These are phyloP conservation scores for Acrossocheilus wenchowensis DNA, from an alignment of 2,797 vertebrate genomes.

Conservation along the genomic window DNA sequence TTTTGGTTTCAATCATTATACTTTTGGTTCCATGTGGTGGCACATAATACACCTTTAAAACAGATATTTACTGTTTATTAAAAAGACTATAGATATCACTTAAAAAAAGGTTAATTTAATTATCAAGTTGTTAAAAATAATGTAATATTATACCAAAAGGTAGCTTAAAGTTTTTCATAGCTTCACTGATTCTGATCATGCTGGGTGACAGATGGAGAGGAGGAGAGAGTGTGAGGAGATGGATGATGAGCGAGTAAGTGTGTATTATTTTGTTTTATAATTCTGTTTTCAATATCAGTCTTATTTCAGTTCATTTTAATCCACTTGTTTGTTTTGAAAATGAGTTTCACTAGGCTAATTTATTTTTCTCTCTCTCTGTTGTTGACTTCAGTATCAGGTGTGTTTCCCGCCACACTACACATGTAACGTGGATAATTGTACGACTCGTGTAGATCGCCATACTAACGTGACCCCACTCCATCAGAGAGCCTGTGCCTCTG, in stretches of 20 bases:
- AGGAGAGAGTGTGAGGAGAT: background rate
- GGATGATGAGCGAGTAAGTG: background rate
- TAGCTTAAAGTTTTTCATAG: background rate
- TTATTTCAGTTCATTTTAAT: background rate
- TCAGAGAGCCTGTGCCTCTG: conserved; percentile 39
- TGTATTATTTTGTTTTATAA: background rate
- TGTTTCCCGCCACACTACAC: background rate
- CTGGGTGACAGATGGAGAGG: background rate
- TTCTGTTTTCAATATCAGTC: background rate
- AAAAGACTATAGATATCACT: background rate
- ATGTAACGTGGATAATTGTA: background rate
- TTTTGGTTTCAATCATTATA: background rate
- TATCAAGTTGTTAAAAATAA: background rate
- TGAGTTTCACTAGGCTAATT: background rate
- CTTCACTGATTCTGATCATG: background rate
- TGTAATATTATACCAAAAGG: background rate
- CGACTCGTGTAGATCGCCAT: conserved; percentile 10
- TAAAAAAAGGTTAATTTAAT: background rate
- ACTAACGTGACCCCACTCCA: conserved; percentile 43
- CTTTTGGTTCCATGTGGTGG: background rate
- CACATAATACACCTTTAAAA: background rate
- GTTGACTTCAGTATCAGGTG: background rate
- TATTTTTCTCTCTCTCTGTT: background rate
- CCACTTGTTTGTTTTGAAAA: background rate
- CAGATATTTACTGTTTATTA: background rate